These are phyloP conservation scores for Regulus satrapa DNA, from an alignment of 2,113 vertebrate genomes.

Conservation along the genomic window DNA sequence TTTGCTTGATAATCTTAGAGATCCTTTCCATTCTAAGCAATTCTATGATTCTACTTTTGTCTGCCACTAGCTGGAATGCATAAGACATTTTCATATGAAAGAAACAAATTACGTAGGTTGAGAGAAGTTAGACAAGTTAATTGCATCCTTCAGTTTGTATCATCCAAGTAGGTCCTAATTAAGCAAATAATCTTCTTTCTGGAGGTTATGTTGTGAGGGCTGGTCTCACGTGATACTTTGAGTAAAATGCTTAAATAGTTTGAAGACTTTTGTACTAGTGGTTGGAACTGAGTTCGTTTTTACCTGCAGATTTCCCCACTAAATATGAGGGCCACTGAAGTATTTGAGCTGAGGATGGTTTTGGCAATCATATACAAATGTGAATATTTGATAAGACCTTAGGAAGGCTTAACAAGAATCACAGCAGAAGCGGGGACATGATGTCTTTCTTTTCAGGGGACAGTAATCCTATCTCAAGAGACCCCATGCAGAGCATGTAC, in stretches of 20 bases:
- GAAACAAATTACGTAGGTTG: constrained; percentile 15
- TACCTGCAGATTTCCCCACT: not conserved
- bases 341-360: not conserved
- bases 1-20: not conserved
- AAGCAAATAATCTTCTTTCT: constrained; percentile 24
- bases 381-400: not conserved
- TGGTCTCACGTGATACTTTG: not conserved
- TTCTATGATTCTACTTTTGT: not conserved
- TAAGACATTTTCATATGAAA: constrained; percentile 39
- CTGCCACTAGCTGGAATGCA: not conserved
- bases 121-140: constrained; percentile 52
- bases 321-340: not conserved
- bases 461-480: not conserved
- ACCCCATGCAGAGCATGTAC: not conserved
- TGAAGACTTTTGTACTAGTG: not conserved
- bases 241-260: not conserved
- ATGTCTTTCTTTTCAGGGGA: not conserved
- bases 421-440: not conserved
- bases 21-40: not conserved
- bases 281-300: not conserved
- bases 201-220: not conserved
- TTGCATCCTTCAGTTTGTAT: constrained; percentile 17
- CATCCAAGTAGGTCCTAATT: constrained; percentile 27
- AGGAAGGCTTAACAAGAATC: not conserved
- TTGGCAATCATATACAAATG: not conserved